Conservation (phyloP, 2,888 invertebrate species). For the Nomada ruficornis region DNA sequence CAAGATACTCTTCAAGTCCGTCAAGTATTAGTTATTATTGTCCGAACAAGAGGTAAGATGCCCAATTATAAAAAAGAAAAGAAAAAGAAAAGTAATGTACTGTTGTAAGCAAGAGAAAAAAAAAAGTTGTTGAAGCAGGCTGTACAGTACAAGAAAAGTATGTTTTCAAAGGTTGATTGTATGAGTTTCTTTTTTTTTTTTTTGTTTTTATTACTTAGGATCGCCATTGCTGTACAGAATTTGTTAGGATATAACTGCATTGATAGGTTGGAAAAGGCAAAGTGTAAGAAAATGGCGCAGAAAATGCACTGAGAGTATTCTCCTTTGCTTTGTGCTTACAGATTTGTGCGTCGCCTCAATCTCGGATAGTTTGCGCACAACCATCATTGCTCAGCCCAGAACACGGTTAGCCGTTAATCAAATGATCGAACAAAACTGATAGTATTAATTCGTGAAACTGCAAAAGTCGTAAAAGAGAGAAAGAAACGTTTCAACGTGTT, state of each 20-base stretch:
- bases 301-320: conserved; percentile 84
- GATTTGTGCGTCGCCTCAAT: conserved; percentile 84
- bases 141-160: conserved; percentile 17
- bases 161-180: conserved; percentile 21
- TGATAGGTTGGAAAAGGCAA: conserved; percentile 82
- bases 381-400: conserved; percentile 83
- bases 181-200: conserved; percentile 8
- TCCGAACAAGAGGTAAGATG: conserved; percentile 28
- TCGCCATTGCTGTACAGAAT: conserved; percentile 79
- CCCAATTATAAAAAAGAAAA: conserved; percentile 24
- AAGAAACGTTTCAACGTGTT: conserved; percentile 80
- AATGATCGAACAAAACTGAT: conserved; percentile 74
- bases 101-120: not conserved
- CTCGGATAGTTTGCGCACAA: conserved; percentile 83
- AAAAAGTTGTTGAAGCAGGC: conserved; percentile 19
- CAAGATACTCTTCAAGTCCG: conserved; percentile 30
- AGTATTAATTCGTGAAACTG: conserved; percentile 68
- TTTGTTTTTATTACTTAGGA: conserved; percentile 43
- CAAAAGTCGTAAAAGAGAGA: conserved; percentile 65
- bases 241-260: conserved; percentile 76
- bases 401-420: conserved; percentile 82
- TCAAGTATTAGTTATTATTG: conserved; percentile 21
- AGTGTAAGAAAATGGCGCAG: conserved; percentile 80
- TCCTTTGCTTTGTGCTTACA: conserved; percentile 85
- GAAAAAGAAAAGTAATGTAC: conserved; percentile 16